Evolutionary conservation across 37 sponge, comb jelly and placozoan genomes (phyloP).

Genomic region (Spongilla lacustris): DNA sequence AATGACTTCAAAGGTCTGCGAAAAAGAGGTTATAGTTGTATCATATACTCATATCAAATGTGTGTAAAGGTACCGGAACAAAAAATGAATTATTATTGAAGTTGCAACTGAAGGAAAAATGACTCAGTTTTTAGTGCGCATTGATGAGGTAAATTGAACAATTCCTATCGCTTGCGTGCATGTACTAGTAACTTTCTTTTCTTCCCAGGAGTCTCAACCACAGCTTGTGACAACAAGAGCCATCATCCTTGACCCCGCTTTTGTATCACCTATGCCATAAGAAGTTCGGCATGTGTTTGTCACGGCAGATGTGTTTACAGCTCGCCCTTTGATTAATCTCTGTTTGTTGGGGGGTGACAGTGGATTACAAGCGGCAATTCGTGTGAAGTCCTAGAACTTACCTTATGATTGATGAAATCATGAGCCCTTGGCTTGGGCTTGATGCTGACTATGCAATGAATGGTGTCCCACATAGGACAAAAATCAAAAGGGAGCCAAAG

Average conservation of each 20-base stretch:
- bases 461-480: too few species aligned
- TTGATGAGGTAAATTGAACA: not conserved
- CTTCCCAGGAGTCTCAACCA: not conserved
- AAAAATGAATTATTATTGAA: not conserved
- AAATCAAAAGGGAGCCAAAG: too few species aligned
- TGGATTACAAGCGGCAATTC: not conserved
- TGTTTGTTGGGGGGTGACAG: not conserved
- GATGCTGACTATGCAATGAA: not conserved
- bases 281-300: not conserved
- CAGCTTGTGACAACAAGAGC: not conserved
- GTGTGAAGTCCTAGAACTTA: not conserved
- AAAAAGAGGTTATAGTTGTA: too few species aligned
- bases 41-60: not conserved
- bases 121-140: not conserved
- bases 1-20: too few species aligned
- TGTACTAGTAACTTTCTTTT: conserved; percentile 1
- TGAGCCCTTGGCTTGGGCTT: not conserved
- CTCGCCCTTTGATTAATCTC: not conserved
- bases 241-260: not conserved
- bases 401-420: not conserved
- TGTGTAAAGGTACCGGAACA: not conserved
- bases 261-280: not conserved
- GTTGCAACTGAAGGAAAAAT: not conserved
- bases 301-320: not conserved
- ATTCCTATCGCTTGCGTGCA: not conserved